A percentile compares a stretch with the other conserved stretches of the same genome.
phyloP scores from a whole-genome alignment of 2,888 invertebrate genomes.

The Temnothorax rugatulus region DNA sequence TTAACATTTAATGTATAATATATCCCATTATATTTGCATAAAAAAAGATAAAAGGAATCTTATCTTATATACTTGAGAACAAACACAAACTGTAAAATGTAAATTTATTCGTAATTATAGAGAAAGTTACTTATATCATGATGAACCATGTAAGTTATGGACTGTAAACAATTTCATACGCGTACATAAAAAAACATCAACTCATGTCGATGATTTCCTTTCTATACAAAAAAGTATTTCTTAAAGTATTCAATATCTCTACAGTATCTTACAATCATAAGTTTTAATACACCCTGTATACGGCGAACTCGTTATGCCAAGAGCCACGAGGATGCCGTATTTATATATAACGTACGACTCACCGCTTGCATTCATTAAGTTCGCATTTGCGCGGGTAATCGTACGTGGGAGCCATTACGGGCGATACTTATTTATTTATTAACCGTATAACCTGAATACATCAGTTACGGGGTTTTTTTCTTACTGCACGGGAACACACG shows the following conservation, averaged over 20 bases:
- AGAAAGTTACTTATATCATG: background rate
- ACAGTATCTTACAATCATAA: background rate
- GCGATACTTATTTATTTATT: slow-evolving; percentile 50
- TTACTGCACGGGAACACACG: background rate
- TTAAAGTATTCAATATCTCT: background rate
- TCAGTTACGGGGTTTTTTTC: background rate
- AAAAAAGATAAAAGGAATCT: background rate
- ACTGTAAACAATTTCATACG: background rate
- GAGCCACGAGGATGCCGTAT: slow-evolving; percentile 51
- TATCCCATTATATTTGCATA: background rate
- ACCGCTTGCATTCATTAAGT: slow-evolving; percentile 57
- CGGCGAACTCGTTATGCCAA: slow-evolving; percentile 54
- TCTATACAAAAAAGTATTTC: background rate
- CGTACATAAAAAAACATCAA: background rate
- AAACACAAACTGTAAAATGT: background rate
- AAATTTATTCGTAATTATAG: background rate
- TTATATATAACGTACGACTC: slow-evolving; percentile 55
- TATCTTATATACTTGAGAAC: background rate
- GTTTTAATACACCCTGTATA: background rate
- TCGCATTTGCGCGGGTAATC: slow-evolving; percentile 62
- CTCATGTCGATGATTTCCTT: background rate
- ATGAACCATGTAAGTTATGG: background rate
- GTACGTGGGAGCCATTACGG: slow-evolving; percentile 57
- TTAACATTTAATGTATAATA: background rate
- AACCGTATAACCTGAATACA: slow-evolving; percentile 41